phyloP scores from a whole-genome alignment of 1,140 invertebrate genomes.

The Proctacanthus coquilletti region DNA sequence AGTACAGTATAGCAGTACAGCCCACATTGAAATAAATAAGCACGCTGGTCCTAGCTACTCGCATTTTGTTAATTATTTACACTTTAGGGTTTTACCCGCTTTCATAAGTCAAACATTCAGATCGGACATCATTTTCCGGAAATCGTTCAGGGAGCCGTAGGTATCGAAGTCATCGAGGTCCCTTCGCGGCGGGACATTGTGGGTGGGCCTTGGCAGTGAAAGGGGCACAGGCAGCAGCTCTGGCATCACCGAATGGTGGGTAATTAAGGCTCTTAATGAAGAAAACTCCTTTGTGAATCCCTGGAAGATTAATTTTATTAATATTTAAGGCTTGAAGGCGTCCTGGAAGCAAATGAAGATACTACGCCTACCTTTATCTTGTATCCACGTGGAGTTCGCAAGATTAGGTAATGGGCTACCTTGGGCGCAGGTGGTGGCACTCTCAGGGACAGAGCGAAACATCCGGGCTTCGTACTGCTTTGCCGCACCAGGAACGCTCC shows the following conservation, averaged over 20 bases:
- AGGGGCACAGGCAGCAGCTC: constrained; percentile 86
- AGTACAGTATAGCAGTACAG: too few relatives aligned
- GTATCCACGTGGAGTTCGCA: constrained; percentile 78
- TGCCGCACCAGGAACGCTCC: constrained; percentile 91
- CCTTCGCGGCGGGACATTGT: constrained; percentile 35
- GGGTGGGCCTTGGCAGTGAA: constrained; percentile 58
- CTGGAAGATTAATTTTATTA: too few relatives aligned
- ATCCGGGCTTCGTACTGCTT: constrained; percentile 84
- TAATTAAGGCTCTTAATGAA: constrained; percentile 77
- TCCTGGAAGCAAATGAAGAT: too few relatives aligned
- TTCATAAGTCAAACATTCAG: constrained; percentile 40
- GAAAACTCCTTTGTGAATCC: constrained; percentile 93
- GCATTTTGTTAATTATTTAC: too few relatives aligned
- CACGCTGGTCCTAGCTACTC: too few relatives aligned
- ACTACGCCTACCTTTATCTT: constrained; percentile 76
- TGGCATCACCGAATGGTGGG: constrained; percentile 89
- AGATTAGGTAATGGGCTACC: constrained; percentile 91
- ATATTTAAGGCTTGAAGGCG: too few relatives aligned
- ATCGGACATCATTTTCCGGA: constrained; percentile 71
- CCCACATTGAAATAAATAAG: too few relatives aligned
- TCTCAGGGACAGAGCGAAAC: constrained; percentile 86
- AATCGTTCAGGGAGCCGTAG: constrained; percentile 63
- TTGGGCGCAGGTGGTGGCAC: constrained; percentile 85
- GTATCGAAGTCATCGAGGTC: constrained; percentile 54
- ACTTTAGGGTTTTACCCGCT: too few relatives aligned